A percentile compares a stretch with the other conserved stretches of the same genome.
These are phyloP conservation scores for Toxotes jaculatrix DNA, from an alignment of 2,113 vertebrate genomes.

Conservation along the genomic window DNA sequence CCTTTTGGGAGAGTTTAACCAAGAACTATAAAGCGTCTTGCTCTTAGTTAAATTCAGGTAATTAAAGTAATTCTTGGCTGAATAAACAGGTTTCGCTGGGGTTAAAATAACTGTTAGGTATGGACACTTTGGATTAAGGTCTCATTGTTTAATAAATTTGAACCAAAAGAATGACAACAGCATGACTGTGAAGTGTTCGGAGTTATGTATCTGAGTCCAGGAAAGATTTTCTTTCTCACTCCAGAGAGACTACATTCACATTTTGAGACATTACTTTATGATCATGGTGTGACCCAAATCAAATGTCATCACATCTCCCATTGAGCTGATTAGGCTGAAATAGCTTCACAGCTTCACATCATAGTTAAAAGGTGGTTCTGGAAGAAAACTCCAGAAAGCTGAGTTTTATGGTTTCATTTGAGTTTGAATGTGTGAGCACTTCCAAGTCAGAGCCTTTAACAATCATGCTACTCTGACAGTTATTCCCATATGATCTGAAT, in stretches of 20 bases:
- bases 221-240: neutral
- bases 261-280: neutral
- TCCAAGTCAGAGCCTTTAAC: slow-evolving; percentile 2
- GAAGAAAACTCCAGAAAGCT: neutral
- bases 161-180: neutral
- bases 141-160: neutral
- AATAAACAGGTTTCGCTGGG: neutral
- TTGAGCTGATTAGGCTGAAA: neutral
- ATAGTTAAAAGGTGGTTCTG: neutral
- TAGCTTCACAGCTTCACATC: neutral
- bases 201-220: too few relatives aligned
- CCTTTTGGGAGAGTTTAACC: too few relatives aligned
- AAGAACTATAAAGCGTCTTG: too few relatives aligned
- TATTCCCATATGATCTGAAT: slow-evolving; percentile 38
- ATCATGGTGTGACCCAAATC: neutral
- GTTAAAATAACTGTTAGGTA: neutral
- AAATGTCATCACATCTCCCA: neutral
- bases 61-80: neutral
- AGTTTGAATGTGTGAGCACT: slow-evolving; percentile 9
- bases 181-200: neutral
- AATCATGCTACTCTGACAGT: slow-evolving; percentile 17
- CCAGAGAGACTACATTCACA: neutral
- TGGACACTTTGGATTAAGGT: too few relatives aligned
- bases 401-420: neutral
- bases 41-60: neutral